These are phyloP conservation scores for Hestina assimilis DNA, from an alignment of 1,140 invertebrate species.

Conservation along the genomic window DNA sequence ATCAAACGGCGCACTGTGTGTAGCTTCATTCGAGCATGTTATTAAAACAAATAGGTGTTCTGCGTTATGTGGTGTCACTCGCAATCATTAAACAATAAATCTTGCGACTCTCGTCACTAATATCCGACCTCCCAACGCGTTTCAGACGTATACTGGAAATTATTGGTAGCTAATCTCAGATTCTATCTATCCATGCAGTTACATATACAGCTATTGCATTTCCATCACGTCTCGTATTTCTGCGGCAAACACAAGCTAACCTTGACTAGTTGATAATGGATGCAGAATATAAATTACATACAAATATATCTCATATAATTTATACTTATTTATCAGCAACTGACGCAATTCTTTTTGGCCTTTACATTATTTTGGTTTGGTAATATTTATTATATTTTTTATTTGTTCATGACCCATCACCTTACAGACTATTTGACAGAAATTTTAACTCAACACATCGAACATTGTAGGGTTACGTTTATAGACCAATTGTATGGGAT, in stretches of 20 bases:
- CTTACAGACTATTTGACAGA: constrained; percentile 45
- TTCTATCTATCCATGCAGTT: constrained; percentile 6
- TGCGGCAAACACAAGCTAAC: constrained; percentile 19
- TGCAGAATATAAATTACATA: constrained; percentile 19
- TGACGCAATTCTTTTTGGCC: background rate
- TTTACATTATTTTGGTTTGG: background rate
- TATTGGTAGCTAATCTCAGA: constrained; percentile 15
- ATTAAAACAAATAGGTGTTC: constrained; percentile 63
- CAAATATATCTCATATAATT: constrained; percentile 8
- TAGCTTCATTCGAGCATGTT: constrained; percentile 46
- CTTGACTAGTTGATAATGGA: constrained; percentile 19
- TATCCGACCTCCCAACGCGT: constrained; percentile 32
- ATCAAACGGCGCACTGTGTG: constrained; percentile 17
- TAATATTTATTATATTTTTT: constrained; percentile 4
- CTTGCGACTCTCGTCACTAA: constrained; percentile 40
- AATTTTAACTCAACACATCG: constrained; percentile 40
- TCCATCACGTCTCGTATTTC: constrained; percentile 25
- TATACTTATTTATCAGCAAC: background rate
- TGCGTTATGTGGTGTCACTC: constrained; percentile 28
- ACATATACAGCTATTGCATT: constrained; percentile 16
- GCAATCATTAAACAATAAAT: constrained; percentile 53
- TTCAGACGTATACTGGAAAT: constrained; percentile 20
- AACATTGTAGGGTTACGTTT: constrained; percentile 67
- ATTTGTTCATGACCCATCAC: constrained; percentile 6
- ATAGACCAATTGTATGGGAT: constrained; percentile 65